A percentile compares a stretch with the other conserved stretches of the same genome.
phyloP scores from a whole-genome alignment of 2,888 invertebrate species.

The Junonia oenone region DNA sequence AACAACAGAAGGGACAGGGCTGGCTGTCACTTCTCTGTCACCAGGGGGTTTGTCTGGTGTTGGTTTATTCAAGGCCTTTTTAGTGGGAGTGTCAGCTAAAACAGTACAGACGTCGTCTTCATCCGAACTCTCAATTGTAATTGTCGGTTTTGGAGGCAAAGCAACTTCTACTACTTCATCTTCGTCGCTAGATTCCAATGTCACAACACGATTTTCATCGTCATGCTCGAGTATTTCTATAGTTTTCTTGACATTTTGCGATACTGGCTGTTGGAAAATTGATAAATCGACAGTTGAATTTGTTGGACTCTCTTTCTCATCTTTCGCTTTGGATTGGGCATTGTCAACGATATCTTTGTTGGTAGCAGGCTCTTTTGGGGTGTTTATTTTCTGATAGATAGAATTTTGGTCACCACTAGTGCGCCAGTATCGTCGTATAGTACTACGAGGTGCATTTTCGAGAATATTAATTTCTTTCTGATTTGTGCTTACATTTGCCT shows the following conservation, averaged over 20 bases:
- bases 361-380: slow-evolving; percentile 31
- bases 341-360: slow-evolving; percentile 34
- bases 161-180: slow-evolving; percentile 71
- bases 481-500: slow-evolving; percentile 44
- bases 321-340: slow-evolving; percentile 39
- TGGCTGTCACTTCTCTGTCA: slow-evolving; percentile 54
- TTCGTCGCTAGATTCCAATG: slow-evolving; percentile 65
- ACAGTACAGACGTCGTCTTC: slow-evolving; percentile 61
- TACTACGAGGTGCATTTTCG: slow-evolving; percentile 49
- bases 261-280: slow-evolving; percentile 52
- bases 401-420: slow-evolving; percentile 44
- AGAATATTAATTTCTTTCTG: slow-evolving; percentile 40
- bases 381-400: slow-evolving; percentile 49
- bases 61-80: slow-evolving; percentile 29
- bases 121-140: slow-evolving; percentile 73
- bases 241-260: slow-evolving; percentile 48
- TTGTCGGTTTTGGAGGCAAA: slow-evolving; percentile 68
- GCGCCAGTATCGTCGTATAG: slow-evolving; percentile 65
- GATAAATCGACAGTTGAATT: slow-evolving; percentile 44
- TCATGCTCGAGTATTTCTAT: slow-evolving; percentile 61
- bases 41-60: slow-evolving; percentile 34
- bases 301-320: slow-evolving; percentile 41
- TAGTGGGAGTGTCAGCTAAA: slow-evolving; percentile 23
- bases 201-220: slow-evolving; percentile 38
- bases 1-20: slow-evolving; percentile 70